Conservation (phyloP, 2,113 vertebrate genomes). For the Hippocampus barbouri region DNA sequence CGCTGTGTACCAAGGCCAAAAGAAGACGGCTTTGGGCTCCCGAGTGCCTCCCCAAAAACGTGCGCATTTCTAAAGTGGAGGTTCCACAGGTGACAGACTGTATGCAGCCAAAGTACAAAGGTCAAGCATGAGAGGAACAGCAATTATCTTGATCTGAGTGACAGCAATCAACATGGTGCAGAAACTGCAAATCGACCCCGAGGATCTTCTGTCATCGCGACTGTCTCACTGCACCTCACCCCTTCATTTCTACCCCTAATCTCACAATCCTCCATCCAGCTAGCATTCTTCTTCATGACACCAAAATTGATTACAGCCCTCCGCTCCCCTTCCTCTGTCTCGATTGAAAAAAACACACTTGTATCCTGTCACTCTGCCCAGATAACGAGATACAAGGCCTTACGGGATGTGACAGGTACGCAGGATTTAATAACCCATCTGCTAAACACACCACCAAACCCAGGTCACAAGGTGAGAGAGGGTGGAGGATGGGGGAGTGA, state of each 20-base stretch:
- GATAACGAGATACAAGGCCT: conserved; percentile 46
- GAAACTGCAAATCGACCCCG: conserved; percentile 34
- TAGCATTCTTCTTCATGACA: conserved; percentile 14
- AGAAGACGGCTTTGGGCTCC: conserved; percentile 21
- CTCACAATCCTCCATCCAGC: background rate
- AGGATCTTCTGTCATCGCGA: conserved; percentile 17
- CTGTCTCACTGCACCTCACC: conserved; percentile 1
- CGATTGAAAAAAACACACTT: conserved; percentile 35
- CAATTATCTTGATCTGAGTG: conserved; percentile 23
- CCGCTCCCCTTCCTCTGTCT: conserved; percentile 11
- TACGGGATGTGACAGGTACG: conserved; percentile 27
- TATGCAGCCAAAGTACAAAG: conserved; percentile 2
- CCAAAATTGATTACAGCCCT: conserved; percentile 41
- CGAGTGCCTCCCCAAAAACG: conserved; percentile 4
- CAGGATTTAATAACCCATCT: conserved; percentile 49
- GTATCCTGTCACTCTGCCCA: conserved; percentile 44
- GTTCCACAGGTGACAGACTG: background rate
- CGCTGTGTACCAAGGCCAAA: background rate
- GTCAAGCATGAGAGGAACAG: background rate
- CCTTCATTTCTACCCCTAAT: conserved; percentile 20
- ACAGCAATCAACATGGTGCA: conserved; percentile 31
- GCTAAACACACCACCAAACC: conserved; percentile 36
- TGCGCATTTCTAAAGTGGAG: conserved; percentile 11
- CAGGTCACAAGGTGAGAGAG: conserved; percentile 26
- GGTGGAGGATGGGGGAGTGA: background rate